Percentiles rank a stretch among this genome's conserved stretches.
These are phyloP conservation scores for Holotrichia oblita DNA, from an alignment of 1,140 invertebrate species.

Conservation along the genomic window DNA sequence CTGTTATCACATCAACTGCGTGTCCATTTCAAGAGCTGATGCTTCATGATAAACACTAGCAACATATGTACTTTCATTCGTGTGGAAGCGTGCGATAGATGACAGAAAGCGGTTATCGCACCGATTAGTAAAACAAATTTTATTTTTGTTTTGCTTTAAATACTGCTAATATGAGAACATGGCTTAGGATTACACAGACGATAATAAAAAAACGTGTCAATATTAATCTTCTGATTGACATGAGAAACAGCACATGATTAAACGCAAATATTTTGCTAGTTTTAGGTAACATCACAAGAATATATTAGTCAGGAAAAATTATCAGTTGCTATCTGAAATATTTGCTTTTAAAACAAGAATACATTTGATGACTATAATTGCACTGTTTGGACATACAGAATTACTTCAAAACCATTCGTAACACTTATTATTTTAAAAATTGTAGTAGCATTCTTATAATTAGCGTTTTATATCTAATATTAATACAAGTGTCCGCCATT, in stretches of 20 bases:
- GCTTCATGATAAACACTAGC: too few relatives aligned
- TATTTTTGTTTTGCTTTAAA: background rate
- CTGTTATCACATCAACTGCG: background rate
- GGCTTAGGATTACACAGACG: background rate
- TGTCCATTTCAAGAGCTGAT: constrained; percentile 1
- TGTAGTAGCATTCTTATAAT: too few relatives aligned
- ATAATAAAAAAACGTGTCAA: background rate
- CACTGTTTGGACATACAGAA: too few relatives aligned
- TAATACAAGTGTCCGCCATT: background rate
- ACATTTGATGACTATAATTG: too few relatives aligned
- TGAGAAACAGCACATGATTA: background rate
- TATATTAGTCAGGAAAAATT: too few relatives aligned
- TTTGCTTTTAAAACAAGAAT: too few relatives aligned
- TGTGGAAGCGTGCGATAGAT: background rate
- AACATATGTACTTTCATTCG: background rate
- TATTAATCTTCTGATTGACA: background rate
- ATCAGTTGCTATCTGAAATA: too few relatives aligned
- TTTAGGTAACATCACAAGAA: too few relatives aligned
- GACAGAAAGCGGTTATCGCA: background rate
- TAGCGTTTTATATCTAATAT: too few relatives aligned
- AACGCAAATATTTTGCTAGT: background rate
- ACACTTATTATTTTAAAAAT: too few relatives aligned
- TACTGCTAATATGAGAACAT: background rate
- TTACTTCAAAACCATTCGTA: too few relatives aligned
- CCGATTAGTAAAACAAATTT: background rate